Percentiles rank a stretch among this genome's conserved stretches.
phyloP scores from a whole-genome alignment of 2,888 invertebrate genomes.

The Amphipyra tragopoginis region DNA sequence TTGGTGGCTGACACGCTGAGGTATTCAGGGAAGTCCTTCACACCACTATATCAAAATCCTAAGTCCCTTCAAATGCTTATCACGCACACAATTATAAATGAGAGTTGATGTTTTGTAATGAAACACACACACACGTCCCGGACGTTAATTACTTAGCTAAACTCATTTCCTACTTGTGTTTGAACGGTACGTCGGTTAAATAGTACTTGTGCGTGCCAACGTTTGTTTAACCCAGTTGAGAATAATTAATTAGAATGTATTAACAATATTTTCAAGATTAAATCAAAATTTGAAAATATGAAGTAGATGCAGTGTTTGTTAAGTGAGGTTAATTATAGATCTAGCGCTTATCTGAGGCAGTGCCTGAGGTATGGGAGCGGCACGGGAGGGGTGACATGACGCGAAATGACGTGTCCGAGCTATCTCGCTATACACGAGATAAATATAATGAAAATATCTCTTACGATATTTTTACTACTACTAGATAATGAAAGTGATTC shows the following conservation, averaged over 20 bases:
- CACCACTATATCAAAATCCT: background rate
- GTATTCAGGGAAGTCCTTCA: background rate
- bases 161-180: constrained; percentile 62
- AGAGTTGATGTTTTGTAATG: constrained; percentile 45
- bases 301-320: too few species aligned
- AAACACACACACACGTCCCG: constrained; percentile 51
- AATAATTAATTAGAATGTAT: constrained; percentile 49
- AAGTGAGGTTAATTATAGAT: too few species aligned
- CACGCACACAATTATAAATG: constrained; percentile 34
- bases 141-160: constrained; percentile 62
- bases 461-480: too few species aligned
- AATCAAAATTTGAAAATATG: constrained; percentile 12
- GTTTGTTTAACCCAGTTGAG: constrained; percentile 46
- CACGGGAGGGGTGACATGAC: too few species aligned
- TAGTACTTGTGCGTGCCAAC: constrained; percentile 44
- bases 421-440: too few species aligned
- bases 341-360: too few species aligned
- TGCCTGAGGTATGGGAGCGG: too few species aligned
- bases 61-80: background rate
- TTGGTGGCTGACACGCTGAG: too few species aligned
- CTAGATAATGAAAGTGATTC: too few species aligned
- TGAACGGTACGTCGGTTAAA: constrained; percentile 44
- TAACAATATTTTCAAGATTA: constrained; percentile 34
- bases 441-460: too few species aligned
- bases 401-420: too few species aligned